Evolutionary conservation across 2,888 invertebrate species (phyloP).

Genomic region (Pyrrhia umbra): DNA sequence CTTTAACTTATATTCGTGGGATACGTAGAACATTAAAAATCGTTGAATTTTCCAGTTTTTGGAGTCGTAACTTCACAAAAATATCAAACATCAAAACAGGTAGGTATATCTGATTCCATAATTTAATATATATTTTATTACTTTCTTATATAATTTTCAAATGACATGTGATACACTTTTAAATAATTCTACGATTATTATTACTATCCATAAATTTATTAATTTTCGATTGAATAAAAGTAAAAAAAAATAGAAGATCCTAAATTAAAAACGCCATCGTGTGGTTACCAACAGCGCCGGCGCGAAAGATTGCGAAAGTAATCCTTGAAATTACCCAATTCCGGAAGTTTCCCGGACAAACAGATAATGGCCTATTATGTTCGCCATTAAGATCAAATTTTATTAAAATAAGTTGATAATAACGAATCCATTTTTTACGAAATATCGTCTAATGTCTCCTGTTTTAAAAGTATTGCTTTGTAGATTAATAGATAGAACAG

Average conservation of each 20-base stretch:
- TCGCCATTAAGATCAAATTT: slow-evolving; percentile 43
- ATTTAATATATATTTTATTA: no score
- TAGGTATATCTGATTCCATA: no score
- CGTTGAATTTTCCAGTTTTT: no score
- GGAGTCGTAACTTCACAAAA: no score
- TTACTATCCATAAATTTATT: background rate
- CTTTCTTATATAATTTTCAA: no score
- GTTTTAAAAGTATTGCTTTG: background rate
- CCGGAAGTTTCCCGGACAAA: slow-evolving; percentile 24
- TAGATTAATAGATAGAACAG: background rate
- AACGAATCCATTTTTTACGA: background rate
- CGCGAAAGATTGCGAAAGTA: slow-evolving; percentile 31
- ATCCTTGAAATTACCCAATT: slow-evolving; percentile 46
- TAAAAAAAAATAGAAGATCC: background rate
- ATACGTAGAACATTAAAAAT: no score
- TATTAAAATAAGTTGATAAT: slow-evolving; percentile 14
- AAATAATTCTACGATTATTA: no score
- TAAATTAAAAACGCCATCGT: background rate
- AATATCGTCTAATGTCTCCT: background rate
- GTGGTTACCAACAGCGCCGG: background rate
- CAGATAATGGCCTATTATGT: slow-evolving; percentile 50
- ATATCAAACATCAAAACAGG: no score
- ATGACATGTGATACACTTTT: no score
- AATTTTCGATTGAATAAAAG: background rate
- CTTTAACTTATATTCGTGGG: no score